These are phyloP conservation scores for Drosophila nigritarsus DNA, from an alignment of 2,888 invertebrate species.

Conservation along the genomic window DNA sequence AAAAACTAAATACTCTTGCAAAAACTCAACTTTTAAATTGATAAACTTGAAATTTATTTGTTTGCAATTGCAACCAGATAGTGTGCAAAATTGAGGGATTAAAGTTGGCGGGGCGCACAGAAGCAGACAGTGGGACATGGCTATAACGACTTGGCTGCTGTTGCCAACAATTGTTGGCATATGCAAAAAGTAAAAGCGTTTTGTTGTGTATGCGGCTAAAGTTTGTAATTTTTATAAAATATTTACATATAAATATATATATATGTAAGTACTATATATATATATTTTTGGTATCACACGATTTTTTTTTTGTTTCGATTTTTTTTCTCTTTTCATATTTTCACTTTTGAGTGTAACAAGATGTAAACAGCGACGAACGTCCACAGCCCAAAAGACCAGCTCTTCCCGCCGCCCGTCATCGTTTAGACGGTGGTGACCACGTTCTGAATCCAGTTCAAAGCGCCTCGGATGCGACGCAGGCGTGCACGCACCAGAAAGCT, in stretches of 20 bases:
- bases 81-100: background rate
- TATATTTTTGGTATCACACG: conserved; percentile 68
- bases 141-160: background rate
- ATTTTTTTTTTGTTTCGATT: conserved; percentile 54
- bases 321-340: conserved; percentile 36
- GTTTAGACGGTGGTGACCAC: conserved; percentile 45
- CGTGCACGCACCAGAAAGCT: conserved; percentile 89
- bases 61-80: background rate
- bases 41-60: background rate
- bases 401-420: background rate
- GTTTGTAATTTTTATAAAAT: conserved; percentile 61
- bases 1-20: background rate
- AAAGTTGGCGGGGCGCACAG: background rate
- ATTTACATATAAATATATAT: conserved; percentile 36
- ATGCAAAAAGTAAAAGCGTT: conserved; percentile 14
- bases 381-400: background rate
- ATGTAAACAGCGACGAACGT: conserved; percentile 22
- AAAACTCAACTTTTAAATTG: background rate
- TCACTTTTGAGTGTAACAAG: conserved; percentile 44
- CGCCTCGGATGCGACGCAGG: conserved; percentile 87
- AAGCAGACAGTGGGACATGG: background rate
- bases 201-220: conserved; percentile 44
- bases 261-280: conserved; percentile 34
- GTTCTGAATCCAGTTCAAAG: conserved; percentile 88
- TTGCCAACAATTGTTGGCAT: background rate